Conservation (phyloP, 2,113 vertebrate species). For the Columba livia region DNA sequence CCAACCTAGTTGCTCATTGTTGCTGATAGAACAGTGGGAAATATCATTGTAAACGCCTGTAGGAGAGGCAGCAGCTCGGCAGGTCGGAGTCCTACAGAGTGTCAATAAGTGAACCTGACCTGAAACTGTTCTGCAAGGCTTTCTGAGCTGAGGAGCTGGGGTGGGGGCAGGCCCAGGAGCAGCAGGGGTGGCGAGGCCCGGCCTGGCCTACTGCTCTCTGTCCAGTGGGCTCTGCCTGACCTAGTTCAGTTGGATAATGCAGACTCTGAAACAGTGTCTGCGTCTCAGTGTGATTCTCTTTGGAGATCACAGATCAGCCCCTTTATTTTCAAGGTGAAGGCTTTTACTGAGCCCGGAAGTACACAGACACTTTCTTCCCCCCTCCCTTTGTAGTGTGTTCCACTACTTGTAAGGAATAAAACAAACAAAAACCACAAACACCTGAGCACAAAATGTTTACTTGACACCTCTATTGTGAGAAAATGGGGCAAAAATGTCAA, state of each 20-base stretch:
- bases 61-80: neutral
- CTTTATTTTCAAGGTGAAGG: neutral
- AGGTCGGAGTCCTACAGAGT: neutral
- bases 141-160: neutral
- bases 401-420: neutral
- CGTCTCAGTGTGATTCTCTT: neutral
- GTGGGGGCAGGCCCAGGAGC: neutral
- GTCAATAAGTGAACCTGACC: neutral
- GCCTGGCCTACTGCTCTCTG: too few relatives aligned
- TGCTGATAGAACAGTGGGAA: neutral
- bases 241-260: neutral
- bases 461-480: neutral
- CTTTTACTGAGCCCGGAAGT: neutral
- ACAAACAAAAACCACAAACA: neutral
- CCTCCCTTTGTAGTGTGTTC: neutral
- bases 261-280: neutral
- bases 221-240: neutral
- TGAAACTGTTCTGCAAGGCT: neutral
- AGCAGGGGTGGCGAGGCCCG: neutral
- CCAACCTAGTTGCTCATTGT: neutral
- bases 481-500: neutral
- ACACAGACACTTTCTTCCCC: neutral
- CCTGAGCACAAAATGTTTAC: neutral
- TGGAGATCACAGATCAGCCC: neutral
- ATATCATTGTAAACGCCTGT: neutral